Percentiles rank a stretch among this genome's conserved stretches.
Conservation (phyloP, 2,113 vertebrate species). For the Meleagris gallopavo region DNA sequence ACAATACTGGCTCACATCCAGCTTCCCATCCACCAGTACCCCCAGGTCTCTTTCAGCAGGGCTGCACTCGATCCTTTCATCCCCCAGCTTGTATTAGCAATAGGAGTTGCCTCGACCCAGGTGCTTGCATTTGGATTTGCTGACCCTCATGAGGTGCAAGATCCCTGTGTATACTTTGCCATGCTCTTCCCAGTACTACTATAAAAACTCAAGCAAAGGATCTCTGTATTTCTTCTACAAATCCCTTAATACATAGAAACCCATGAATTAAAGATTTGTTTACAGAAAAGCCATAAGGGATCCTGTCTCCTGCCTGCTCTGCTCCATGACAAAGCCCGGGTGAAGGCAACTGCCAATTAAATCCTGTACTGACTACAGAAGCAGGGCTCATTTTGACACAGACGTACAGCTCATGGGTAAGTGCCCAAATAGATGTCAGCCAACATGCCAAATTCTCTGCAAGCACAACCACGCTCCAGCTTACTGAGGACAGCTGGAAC, state of each 20-base stretch:
- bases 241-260: not conserved
- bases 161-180: accelerated
- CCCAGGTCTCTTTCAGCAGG: too few species aligned
- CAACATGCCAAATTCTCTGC: not conserved
- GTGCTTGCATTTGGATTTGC: too few species aligned
- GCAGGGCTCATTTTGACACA: not conserved
- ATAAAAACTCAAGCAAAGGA: not conserved
- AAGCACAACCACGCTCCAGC: not conserved
- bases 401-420: not conserved
- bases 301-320: not conserved
- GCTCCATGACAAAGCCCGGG: not conserved
- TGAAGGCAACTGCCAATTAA: not conserved
- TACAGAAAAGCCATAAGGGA: not conserved
- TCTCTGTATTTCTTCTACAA: not conserved
- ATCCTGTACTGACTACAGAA: not conserved
- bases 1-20: too few species aligned
- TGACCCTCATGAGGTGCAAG: too few species aligned
- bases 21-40: too few species aligned
- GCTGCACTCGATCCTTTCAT: too few species aligned
- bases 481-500: not conserved
- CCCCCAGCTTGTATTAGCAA: too few species aligned
- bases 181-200: not conserved
- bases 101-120: too few species aligned
- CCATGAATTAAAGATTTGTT: slow-evolving; percentile 46
- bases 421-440: not conserved